Base-by-base conservation (phyloP, 1,140 invertebrate genomes). In the Orchesella cincta region DNA sequence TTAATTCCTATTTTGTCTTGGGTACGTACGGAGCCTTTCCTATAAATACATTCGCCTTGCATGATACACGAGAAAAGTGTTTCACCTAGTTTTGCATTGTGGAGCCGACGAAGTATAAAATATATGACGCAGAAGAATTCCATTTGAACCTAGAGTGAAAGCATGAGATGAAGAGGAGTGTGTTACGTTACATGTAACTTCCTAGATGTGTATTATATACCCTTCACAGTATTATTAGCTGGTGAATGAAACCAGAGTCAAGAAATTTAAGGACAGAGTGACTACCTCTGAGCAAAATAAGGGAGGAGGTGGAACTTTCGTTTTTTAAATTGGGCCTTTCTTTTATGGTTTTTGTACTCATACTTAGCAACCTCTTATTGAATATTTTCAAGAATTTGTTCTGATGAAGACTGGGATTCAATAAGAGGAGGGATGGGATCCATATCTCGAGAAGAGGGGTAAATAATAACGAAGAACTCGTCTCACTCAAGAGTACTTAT, bases 391-490 rank as follows among this genome's bases (percentile, higher is more conserved):
- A n/a, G 14, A 57, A 57, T 57, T 57, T 46, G 20, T 46, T 57
- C 52, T 57, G 52, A 57, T 26, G 8, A n/a, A 57, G 52, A 57
- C 3, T 8, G 8, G 23, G 3, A 57, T 12, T 73, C 72, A 46
- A n/a, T n/a, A 23, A 36, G 23, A 46, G 33, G 33, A 46, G 18
- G 12, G 36, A 73, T 73, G 36, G 18, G 36, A 73, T 46, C 29
- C 67, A 33, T 71, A 71, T 33, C 29, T 14, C 31, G 67, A 28
- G 5, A 71, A 57, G 52, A 57, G 52, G 23, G 23, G 52, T 57
- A 57, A 57, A 57, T 57, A 57, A 57, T 57, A 26, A 57, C 52
- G 52, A 57, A 18, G 52, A 57, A 57, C 14, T 57, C 52, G 23
- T n/a, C 52, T 57, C 12, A n/a, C 62, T 67, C 3, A 29, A 67